Conservation (phyloP, 92 coral and sea anemone genomes). For the Metridium senile region DNA sequence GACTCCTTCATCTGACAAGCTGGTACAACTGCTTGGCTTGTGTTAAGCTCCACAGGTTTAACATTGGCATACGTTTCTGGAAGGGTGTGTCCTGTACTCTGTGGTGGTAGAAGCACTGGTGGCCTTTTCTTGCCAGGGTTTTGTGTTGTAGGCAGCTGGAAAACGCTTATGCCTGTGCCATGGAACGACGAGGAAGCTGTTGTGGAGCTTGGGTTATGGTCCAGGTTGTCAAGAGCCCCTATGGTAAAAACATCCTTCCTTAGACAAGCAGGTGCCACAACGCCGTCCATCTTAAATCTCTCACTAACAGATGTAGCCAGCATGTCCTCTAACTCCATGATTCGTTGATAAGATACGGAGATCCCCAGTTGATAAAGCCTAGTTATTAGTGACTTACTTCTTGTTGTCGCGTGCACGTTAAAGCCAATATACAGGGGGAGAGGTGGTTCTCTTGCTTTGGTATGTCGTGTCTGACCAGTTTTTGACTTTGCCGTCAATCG, state of each 20-base stretch:
- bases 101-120: constrained; percentile 20
- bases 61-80: constrained; percentile 49
- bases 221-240: constrained; percentile 60
- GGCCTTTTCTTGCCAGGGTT: constrained; percentile 19
- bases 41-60: constrained; percentile 47
- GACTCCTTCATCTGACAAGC: constrained; percentile 6
- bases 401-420: constrained; percentile 58
- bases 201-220: constrained; percentile 53
- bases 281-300: constrained; percentile 50
- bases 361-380: constrained; percentile 71
- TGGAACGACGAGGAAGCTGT: constrained; percentile 49
- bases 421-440: constrained; percentile 66
- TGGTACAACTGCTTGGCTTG: constrained; percentile 28
- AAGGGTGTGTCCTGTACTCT: constrained; percentile 46
- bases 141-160: constrained; percentile 18
- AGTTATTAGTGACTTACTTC: constrained; percentile 65
- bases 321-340: constrained; percentile 69
- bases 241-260: constrained; percentile 45
- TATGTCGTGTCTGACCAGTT: constrained; percentile 80
- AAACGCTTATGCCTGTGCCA: constrained; percentile 57
- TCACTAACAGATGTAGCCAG: constrained; percentile 68
- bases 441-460: constrained; percentile 68
- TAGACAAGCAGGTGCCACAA: constrained; percentile 53
- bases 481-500: constrained; percentile 45
- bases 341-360: constrained; percentile 71